Evolutionary conservation across 2,797 vertebrate genomes (phyloP).

Genomic region (Sebastes diploproa): DNA sequence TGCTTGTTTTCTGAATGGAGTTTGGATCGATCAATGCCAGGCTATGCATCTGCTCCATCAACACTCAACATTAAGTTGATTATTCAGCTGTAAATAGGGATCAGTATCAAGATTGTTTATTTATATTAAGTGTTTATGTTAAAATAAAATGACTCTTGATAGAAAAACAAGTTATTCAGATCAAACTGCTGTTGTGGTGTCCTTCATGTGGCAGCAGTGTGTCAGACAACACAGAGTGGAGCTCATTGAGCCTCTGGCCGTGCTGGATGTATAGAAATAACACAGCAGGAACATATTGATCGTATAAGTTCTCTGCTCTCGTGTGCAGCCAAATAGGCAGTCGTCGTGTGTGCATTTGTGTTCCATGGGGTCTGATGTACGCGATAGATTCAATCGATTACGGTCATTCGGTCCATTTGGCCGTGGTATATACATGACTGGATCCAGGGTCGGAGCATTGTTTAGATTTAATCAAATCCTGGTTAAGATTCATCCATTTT

Average conservation of each 20-base stretch:
- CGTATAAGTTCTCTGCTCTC: not conserved
- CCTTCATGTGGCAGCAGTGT: not conserved
- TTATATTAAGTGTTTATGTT: not conserved
- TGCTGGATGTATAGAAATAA: not conserved
- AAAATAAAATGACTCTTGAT: no score
- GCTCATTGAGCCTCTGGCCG: not conserved
- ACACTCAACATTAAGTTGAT: not conserved
- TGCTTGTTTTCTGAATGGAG: no score
- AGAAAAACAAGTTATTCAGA: not conserved
- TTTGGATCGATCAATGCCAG: no score
- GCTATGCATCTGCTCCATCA: no score
- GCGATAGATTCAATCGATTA: not conserved
- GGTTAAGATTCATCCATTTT: not conserved
- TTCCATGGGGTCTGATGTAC: not conserved
- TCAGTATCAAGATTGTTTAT: no score
- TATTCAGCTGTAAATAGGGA: not conserved
- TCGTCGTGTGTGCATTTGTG: not conserved
- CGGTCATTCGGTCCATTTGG: not conserved
- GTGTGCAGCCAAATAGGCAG: not conserved
- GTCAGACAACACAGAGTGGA: not conserved
- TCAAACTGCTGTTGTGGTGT: not conserved
- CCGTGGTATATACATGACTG: not conserved
- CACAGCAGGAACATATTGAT: constrained; percentile 14
- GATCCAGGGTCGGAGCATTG: not conserved
- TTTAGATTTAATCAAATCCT: not conserved